A percentile compares a stretch with the other conserved stretches of the same genome.
phyloP scores from a whole-genome alignment of 2,888 invertebrate species.

The Sclerodermus sp. region DNA sequence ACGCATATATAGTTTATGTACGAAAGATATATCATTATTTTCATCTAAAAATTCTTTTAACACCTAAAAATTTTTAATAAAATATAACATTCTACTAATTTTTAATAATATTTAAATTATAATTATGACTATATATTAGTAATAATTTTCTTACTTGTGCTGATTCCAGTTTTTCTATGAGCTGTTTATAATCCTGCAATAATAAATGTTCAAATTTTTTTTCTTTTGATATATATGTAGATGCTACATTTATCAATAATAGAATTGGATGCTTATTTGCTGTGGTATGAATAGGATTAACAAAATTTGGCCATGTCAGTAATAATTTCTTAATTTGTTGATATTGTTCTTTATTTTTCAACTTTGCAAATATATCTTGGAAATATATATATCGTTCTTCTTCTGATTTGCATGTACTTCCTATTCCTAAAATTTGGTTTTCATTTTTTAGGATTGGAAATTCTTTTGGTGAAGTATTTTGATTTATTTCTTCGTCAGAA shows the following conservation, averaged over 20 bases:
- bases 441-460: constrained; percentile 8
- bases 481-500: constrained; percentile 32
- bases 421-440: too few relatives aligned
- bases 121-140: too few relatives aligned
- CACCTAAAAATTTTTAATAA: constrained; percentile 24
- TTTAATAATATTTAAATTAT: not conserved
- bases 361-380: constrained; percentile 28
- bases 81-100: constrained; percentile 3
- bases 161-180: constrained; percentile 33
- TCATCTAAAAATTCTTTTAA: constrained; percentile 38
- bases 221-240: constrained; percentile 21
- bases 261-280: constrained; percentile 37
- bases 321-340: constrained; percentile 37
- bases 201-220: constrained; percentile 26
- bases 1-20: constrained; percentile 43
- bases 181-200: constrained; percentile 43
- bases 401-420: constrained; percentile 19
- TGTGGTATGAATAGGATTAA: constrained; percentile 27
- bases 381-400: constrained; percentile 40
- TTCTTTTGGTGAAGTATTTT: constrained; percentile 14
- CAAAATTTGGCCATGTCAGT: constrained; percentile 37
- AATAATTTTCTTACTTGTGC: constrained; percentile 33
- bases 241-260: constrained; percentile 25
- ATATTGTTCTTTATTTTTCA: constrained; percentile 36
- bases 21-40: constrained; percentile 26